Base-by-base conservation (phyloP, 2,113 vertebrate genomes). In the Alethe castanea region DNA sequence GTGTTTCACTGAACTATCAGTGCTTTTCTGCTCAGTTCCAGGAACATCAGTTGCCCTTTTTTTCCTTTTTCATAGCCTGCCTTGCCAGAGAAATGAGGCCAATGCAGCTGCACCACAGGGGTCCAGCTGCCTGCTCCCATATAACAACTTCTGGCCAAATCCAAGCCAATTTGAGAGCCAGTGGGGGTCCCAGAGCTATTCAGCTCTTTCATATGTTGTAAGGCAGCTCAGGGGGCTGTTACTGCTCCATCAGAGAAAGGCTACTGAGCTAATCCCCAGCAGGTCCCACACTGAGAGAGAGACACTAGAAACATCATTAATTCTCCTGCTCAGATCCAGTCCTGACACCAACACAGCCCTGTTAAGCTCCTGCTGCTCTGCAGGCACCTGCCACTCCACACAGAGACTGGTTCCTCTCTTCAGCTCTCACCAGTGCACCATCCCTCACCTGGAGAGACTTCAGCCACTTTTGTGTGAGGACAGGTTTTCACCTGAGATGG, bases 41-140 rank as follows among this genome's bases (percentile, higher is more conserved):
- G 52, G 50, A 77, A 74, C 64, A 84, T 88, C 91, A 88, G 48
- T 57, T 4, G 11, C 38, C 48, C 26, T 66, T 84, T 85, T 82
- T 6, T 7, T 0, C 14, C 35, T 48, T 87, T 91, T 77, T 76
- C 90, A 54, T 12, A 92, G 59, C 57, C n/a, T 82, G 66, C 40
- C 66, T 79, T 61, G 62, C 79, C 87, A 88, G 81, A 86, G 35
- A 93, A 96, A 95, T 11, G 71, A 96, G 90, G 90, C 74, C 95
- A 92, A 67, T 2, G 1, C 3, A 4, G 76, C 50, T 28, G 67
- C 90, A 80, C 85, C 0, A 19, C 23, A 4, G 81, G 93, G 5
- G 11, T 66, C 90, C 17, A 14, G 83, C 85, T 90, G 79, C 42
- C 65, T 61, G 85, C 59, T 92, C 92, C 82, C 36, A 5, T 2